Percentiles rank a stretch among this genome's conserved stretches.
Conservation (phyloP, 2,113 vertebrate species). For the Corythoichthys intestinalis region DNA sequence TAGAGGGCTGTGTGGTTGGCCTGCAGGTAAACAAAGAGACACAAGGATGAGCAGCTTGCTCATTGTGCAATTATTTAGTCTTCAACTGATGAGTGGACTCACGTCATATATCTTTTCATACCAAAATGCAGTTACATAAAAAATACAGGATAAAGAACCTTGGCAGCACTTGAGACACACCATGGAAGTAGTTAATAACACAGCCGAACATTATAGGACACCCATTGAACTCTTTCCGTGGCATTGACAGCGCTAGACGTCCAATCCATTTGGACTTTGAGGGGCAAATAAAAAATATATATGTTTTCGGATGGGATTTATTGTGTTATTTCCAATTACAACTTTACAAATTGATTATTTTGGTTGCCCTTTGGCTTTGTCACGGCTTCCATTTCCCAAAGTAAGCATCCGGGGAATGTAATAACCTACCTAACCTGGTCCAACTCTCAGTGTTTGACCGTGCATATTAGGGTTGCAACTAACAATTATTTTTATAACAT, state of each 20-base stretch:
- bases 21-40: slow-evolving; percentile 63
- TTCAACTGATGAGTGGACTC: slow-evolving; percentile 2
- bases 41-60: slow-evolving; percentile 10
- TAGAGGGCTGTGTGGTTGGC: slow-evolving; percentile 88
- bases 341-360: slow-evolving; percentile 59
- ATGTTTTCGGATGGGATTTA: slow-evolving; percentile 37
- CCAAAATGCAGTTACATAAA: background rate
- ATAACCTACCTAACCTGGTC: slow-evolving; percentile 55
- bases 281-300: too few relatives aligned
- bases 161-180: too few relatives aligned
- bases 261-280: too few relatives aligned
- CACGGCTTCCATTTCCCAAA: slow-evolving; percentile 40
- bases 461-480: background rate
- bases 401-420: slow-evolving; percentile 37
- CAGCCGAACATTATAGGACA: too few relatives aligned
- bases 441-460: slow-evolving; percentile 44
- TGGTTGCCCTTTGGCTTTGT: slow-evolving; percentile 59
- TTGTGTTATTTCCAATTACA: slow-evolving; percentile 46
- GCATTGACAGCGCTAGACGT: too few relatives aligned
- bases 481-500: too few relatives aligned
- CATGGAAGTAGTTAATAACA: too few relatives aligned
- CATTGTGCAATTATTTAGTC: background rate
- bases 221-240: too few relatives aligned
- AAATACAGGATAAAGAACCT: background rate
- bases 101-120: background rate